A percentile compares a stretch with the other conserved stretches of the same genome.
Evolutionary conservation across 2,888 invertebrate species (phyloP).

Genomic region (Aspidapion aeneum): DNA sequence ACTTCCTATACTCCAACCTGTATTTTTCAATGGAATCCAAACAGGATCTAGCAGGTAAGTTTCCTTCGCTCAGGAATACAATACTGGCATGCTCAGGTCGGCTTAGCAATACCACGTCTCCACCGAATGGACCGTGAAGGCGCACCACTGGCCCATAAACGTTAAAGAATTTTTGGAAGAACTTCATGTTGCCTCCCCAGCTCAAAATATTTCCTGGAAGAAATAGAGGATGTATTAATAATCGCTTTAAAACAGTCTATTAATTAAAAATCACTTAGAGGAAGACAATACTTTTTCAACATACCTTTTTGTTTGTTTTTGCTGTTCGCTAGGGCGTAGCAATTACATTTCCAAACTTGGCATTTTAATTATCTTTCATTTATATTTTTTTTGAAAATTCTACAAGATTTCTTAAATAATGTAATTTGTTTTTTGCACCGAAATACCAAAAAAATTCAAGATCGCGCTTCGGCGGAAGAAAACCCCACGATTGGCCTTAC

Average conservation of each 20-base stretch:
- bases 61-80: constrained; percentile 59
- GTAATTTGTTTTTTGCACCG: too few relatives aligned
- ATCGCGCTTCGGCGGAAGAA: too few relatives aligned
- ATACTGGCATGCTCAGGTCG: constrained; percentile 62
- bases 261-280: too few relatives aligned
- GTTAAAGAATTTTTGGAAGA: constrained; percentile 49
- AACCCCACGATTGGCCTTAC: too few relatives aligned
- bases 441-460: too few relatives aligned
- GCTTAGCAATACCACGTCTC: constrained; percentile 60
- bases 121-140: constrained; percentile 60
- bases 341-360: too few relatives aligned
- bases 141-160: constrained; percentile 64
- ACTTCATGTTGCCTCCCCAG: constrained; percentile 48
- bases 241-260: not conserved
- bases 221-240: not conserved
- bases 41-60: constrained; percentile 57
- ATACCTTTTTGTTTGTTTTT: too few relatives aligned
- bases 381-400: too few relatives aligned
- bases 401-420: too few relatives aligned
- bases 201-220: constrained; percentile 45
- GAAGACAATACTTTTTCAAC: too few relatives aligned
- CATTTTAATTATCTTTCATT: too few relatives aligned
- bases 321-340: too few relatives aligned
- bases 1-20: constrained; percentile 54
- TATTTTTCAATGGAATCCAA: constrained; percentile 64